Conservation (phyloP, 1,140 invertebrate genomes). For the Linepithema humile region DNA sequence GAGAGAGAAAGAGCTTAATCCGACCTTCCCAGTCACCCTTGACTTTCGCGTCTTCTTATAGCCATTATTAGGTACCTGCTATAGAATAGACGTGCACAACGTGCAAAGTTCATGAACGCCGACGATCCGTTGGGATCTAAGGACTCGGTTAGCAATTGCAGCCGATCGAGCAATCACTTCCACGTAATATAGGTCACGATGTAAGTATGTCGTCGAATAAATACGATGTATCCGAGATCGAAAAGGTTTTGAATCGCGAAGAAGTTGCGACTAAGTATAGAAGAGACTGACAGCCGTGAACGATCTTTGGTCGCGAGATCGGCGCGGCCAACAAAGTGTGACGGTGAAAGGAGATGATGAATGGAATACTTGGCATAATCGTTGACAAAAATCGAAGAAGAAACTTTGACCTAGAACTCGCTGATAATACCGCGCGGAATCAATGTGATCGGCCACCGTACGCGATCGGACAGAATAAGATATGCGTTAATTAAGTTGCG, state of each 20-base stretch:
- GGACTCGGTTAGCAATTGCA: conserved; percentile 9
- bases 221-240: neutral
- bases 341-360: conserved; percentile 50
- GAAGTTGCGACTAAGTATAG: neutral
- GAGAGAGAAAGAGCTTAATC: conserved; percentile 4
- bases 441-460: neutral
- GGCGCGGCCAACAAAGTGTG: conserved; percentile 17
- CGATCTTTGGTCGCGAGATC: neutral
- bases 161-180: conserved; percentile 6
- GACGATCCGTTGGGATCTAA: conserved; percentile 16
- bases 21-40: conserved; percentile 44
- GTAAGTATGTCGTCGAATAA: conserved; percentile 17
- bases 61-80: conserved; percentile 23
- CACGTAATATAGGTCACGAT: conserved; percentile 34
- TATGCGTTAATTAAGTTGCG: neutral
- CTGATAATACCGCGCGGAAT: too few relatives aligned
- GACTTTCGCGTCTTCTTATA: conserved; percentile 45
- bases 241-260: conserved; percentile 30
- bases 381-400: conserved; percentile 15
- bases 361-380: conserved; percentile 44
- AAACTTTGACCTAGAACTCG: conserved; percentile 4
- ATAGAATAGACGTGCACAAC: neutral
- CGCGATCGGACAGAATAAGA: neutral
- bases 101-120: conserved; percentile 31
- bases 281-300: neutral